Evolutionary conservation across 2,888 invertebrate species (phyloP).

Genomic region (Dioctria rufipes): DNA sequence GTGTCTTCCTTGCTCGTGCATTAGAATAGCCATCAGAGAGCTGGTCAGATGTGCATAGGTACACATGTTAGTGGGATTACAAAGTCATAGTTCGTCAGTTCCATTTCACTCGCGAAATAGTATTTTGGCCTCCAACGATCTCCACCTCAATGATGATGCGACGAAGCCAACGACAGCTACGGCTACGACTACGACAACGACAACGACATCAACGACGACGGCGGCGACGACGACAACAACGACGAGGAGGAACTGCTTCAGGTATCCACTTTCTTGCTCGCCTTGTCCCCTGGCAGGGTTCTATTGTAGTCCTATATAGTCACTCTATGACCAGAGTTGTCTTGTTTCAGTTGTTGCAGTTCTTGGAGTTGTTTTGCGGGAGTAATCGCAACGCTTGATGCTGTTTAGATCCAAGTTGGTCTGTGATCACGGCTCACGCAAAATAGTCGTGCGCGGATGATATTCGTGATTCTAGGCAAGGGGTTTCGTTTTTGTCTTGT

Average conservation of each 20-base stretch:
- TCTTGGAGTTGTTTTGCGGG: constrained; percentile 47
- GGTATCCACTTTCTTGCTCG: not conserved
- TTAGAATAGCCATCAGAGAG: constrained; percentile 5
- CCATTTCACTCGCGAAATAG: constrained; percentile 53
- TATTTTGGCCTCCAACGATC: constrained; percentile 47
- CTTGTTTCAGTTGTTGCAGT: constrained; percentile 44
- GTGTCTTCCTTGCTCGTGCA: constrained; percentile 36
- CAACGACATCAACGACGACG: no score
- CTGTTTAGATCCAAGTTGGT: constrained; percentile 48
- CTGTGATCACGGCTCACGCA: constrained; percentile 63
- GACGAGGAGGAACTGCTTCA: constrained; percentile 14
- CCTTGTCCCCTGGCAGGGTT: constrained; percentile 29
- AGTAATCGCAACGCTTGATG: constrained; percentile 52
- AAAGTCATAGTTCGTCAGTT: constrained; percentile 57
- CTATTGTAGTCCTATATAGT: constrained; percentile 40
- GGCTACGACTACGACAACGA: no score
- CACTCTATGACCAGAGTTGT: constrained; percentile 19
- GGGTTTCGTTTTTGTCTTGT: constrained; percentile 44
- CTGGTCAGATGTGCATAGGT: constrained; percentile 56
- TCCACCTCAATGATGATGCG: not conserved
- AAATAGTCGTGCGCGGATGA: constrained; percentile 63
- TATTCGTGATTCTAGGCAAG: constrained; percentile 61
- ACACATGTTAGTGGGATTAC: constrained; percentile 57
- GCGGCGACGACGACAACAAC: no score
- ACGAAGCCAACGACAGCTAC: no score